Evolutionary conservation across 2,888 invertebrate genomes (phyloP).

Genomic region (Drosophila longiperda): DNA sequence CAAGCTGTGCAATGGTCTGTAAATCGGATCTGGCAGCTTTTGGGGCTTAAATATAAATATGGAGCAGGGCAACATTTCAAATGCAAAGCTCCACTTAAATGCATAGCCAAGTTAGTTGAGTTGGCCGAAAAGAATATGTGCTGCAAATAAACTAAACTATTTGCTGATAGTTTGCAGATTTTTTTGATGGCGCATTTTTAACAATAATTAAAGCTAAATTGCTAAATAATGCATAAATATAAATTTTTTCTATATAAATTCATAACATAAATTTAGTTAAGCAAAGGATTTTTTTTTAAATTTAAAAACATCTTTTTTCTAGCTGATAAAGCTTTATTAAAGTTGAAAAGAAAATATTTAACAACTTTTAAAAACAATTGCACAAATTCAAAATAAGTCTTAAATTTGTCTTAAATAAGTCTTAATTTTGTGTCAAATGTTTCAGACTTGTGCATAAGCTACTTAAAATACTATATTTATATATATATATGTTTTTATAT

Average conservation of each 20-base stretch:
- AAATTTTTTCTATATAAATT: too few species aligned
- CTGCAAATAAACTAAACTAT: neutral
- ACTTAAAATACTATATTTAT: too few species aligned
- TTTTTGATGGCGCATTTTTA: too few species aligned
- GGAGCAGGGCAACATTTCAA: neutral
- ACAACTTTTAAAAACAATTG: neutral
- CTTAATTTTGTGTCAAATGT: neutral
- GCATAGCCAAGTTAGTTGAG: neutral
- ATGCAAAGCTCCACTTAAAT: conserved; percentile 2
- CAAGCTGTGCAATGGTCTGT: conserved; percentile 5
- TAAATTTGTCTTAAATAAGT: too few species aligned
- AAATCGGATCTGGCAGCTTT: neutral
- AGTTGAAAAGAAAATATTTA: neutral
- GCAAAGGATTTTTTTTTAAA: too few species aligned
- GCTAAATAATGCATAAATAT: neutral
- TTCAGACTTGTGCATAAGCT: neutral
- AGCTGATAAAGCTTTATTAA: neutral
- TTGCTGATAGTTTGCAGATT: neutral
- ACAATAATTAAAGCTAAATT: too few species aligned
- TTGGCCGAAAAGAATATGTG: neutral
- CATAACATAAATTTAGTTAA: too few species aligned
- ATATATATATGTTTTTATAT: neutral
- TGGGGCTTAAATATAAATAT: neutral
- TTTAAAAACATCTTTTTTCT: neutral
- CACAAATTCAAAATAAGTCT: neutral